These are phyloP conservation scores for Caenorhabditis afra DNA, from an alignment of 2,888 invertebrate genomes.

Conservation along the genomic window DNA sequence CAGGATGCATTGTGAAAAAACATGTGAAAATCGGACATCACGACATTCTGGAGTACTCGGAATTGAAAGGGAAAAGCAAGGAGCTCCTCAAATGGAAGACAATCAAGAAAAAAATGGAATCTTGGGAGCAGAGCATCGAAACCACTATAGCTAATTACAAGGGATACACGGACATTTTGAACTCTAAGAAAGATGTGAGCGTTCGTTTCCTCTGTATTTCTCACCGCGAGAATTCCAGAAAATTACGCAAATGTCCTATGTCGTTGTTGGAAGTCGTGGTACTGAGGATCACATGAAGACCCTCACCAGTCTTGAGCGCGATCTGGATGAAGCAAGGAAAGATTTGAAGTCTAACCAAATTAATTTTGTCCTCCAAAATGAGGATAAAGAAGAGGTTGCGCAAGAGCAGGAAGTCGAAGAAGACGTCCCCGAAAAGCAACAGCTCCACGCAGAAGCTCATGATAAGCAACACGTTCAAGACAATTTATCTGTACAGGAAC, in stretches of 20 bases:
- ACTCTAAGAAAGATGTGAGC: too few species aligned
- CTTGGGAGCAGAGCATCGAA: neutral
- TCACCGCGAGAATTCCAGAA: constrained; percentile 16
- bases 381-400: neutral
- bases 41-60: neutral
- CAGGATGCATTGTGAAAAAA: neutral
- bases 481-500: too few species aligned
- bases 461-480: too few species aligned
- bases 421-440: too few species aligned
- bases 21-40: constrained; percentile 3
- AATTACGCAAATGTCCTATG: constrained; percentile 10
- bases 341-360: too few species aligned
- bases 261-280: neutral
- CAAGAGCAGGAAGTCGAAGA: too few species aligned
- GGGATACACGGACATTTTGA: too few species aligned
- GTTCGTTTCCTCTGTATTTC: too few species aligned
- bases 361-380: neutral
- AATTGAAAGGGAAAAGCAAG: neutral
- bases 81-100: too few species aligned
- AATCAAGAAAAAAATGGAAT: too few species aligned
- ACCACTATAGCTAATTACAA: too few species aligned
- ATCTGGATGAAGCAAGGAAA: neutral
- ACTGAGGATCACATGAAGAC: neutral
- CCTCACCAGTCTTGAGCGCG: neutral
- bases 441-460: too few species aligned